phyloP scores from a whole-genome alignment of 2,113 vertebrate species.

The Callipepla squamata region DNA sequence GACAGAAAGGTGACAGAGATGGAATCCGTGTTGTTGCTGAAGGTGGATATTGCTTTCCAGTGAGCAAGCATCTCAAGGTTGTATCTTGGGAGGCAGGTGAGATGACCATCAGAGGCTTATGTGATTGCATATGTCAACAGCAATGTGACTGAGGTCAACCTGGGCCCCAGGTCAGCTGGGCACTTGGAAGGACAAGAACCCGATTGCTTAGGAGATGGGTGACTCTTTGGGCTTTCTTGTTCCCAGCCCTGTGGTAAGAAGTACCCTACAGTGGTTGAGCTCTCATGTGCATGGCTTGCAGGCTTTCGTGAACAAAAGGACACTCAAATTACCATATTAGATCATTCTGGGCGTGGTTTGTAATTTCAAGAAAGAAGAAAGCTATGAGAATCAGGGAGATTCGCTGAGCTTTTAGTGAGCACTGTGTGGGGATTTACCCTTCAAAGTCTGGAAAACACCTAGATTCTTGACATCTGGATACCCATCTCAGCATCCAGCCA shows the following conservation, averaged over 20 bases:
- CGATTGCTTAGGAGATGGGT: background rate
- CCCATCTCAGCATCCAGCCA: background rate
- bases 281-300: background rate
- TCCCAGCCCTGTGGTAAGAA: background rate
- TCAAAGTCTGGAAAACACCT: background rate
- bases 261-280: background rate
- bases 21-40: background rate
- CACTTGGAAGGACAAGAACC: background rate
- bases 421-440: background rate
- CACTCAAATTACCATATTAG: background rate
- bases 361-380: background rate
- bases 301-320: background rate
- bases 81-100: background rate
- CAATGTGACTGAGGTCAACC: background rate
- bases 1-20: background rate
- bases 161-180: background rate
- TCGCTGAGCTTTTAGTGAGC: background rate
- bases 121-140: accelerated
- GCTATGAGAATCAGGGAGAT: background rate
- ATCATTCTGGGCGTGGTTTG: background rate
- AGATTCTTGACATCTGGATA: background rate
- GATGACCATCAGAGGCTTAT: background rate
- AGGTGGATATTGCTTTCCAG: background rate
- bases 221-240: background rate
- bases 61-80: background rate